Percentiles rank a stretch among this genome's conserved stretches.
Conservation (phyloP, 2,888 invertebrate genomes). For the Prosapia bicincta region DNA sequence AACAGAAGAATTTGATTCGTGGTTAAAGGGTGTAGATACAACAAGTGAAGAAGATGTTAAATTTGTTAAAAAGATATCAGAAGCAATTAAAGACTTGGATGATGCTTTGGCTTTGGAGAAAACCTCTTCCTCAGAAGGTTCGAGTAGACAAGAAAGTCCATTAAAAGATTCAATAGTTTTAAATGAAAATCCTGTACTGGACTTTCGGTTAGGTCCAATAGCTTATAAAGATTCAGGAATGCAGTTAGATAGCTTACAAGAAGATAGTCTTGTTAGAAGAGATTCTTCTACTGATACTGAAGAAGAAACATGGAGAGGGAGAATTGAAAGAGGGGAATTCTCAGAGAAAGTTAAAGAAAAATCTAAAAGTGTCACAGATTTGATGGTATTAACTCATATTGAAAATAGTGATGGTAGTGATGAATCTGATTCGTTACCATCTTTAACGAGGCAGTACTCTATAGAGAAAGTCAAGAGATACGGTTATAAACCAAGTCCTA, state of each 20-base stretch:
- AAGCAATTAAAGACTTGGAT: constrained; percentile 62
- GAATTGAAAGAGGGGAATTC: constrained; percentile 52
- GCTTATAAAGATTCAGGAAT: constrained; percentile 15
- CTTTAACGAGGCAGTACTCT: constrained; percentile 38
- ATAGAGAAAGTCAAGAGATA: constrained; percentile 44
- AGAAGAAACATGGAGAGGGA: constrained; percentile 59
- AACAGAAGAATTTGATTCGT: constrained; percentile 52
- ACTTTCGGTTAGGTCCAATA: constrained; percentile 47
- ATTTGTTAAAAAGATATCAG: constrained; percentile 58
- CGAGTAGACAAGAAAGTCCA: constrained; percentile 55
- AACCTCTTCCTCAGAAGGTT: constrained; percentile 45
- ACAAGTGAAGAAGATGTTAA: constrained; percentile 58
- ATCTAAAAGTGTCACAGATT: constrained; percentile 62
- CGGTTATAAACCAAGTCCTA: constrained; percentile 43
- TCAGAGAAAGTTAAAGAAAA: constrained; percentile 62
- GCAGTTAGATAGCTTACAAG: constrained; percentile 34
- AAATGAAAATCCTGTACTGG: constrained; percentile 38
- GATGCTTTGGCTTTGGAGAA: constrained; percentile 60
- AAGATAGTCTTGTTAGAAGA: constrained; percentile 41
- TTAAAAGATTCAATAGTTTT: constrained; percentile 44
- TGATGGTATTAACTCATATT: constrained; percentile 64
- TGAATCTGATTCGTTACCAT: constrained; percentile 47
- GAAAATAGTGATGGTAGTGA: constrained; percentile 58
- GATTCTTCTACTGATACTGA: constrained; percentile 57
- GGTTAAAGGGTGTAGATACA: constrained; percentile 57